Conservation (phyloP, 2,113 vertebrate species). For the Sturnus vulgaris region DNA sequence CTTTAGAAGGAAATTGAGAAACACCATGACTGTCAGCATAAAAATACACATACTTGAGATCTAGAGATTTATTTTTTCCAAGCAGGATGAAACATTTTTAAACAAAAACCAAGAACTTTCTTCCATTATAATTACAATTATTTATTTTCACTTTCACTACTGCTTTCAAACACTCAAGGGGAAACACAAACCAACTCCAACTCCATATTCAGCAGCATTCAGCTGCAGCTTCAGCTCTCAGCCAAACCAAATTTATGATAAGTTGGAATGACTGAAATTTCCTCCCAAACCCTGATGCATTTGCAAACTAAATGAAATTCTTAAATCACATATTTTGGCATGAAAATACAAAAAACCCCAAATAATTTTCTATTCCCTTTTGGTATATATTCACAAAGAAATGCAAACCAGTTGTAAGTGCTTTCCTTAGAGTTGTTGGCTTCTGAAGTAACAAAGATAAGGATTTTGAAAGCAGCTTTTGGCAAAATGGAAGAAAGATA, state of each 20-base stretch:
- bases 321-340: neutral
- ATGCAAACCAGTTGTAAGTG: neutral
- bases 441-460: neutral
- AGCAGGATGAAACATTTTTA: neutral
- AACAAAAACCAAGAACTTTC: neutral
- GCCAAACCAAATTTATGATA: neutral
- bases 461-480: neutral
- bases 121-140: neutral
- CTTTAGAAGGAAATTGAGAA: neutral
- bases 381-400: neutral
- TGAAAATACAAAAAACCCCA: neutral
- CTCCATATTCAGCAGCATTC: neutral
- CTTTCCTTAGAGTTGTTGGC: neutral
- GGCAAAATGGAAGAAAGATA: neutral
- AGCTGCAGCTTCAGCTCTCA: neutral
- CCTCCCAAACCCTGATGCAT: neutral
- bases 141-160: neutral
- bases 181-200: neutral
- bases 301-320: neutral
- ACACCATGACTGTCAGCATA: neutral
- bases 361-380: neutral
- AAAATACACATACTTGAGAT: neutral
- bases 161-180: neutral
- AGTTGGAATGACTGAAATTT: neutral
- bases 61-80: neutral